phyloP scores from a whole-genome alignment of 2,797 vertebrate species.

The Heliangelus exortis region DNA sequence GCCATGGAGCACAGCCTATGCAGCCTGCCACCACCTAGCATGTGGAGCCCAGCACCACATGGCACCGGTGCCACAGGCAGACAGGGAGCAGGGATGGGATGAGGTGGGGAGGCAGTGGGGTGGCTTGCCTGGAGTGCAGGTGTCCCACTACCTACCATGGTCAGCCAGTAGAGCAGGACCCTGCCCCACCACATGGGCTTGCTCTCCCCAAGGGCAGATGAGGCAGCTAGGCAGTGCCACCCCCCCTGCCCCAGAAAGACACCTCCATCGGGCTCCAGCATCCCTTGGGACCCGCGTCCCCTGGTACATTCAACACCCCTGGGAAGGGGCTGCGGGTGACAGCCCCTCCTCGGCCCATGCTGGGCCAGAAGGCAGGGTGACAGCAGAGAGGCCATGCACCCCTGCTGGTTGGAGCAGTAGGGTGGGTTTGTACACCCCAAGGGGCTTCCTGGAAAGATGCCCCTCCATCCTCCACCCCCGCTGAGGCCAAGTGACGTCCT shows the following conservation, averaged over 20 bases:
- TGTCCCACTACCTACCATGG: background rate
- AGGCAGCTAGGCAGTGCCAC: background rate
- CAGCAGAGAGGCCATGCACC: background rate
- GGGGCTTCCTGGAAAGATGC: background rate
- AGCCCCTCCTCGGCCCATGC: background rate
- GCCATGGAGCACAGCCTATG: background rate
- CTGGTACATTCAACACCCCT: rapidly evolving
- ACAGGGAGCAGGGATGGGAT: background rate
- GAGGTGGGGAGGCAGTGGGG: background rate
- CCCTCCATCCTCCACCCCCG: background rate
- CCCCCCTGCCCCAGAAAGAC: background rate
- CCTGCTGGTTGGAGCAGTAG: rapidly evolving
- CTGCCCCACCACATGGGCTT: background rate
- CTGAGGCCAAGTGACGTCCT: conserved; percentile 54
- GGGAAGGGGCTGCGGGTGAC: background rate
- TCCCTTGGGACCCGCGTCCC: background rate
- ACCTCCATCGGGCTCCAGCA: background rate
- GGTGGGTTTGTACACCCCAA: background rate
- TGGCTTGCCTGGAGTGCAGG: background rate
- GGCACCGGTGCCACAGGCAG: background rate
- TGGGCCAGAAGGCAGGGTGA: background rate
- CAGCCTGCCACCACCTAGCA: background rate
- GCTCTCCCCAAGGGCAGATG: background rate
- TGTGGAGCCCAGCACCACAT: background rate
- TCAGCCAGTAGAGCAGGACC: background rate